A percentile compares a stretch with the other conserved stretches of the same genome.
Evolutionary conservation across 2,113 vertebrate genomes (phyloP).

Genomic region (Meleagris gallopavo): DNA sequence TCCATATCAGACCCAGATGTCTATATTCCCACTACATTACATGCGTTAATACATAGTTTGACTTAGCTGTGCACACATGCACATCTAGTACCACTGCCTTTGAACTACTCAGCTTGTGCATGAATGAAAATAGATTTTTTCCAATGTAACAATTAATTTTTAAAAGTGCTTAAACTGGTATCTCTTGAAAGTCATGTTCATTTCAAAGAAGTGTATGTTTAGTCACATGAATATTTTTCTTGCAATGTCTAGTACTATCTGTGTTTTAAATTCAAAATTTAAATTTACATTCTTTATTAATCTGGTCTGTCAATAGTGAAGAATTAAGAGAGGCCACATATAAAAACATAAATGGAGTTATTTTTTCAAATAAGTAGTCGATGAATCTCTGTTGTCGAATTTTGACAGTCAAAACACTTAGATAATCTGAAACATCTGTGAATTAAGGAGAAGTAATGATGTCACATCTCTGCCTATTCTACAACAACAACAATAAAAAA

Average conservation of each 20-base stretch:
- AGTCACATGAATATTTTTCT: neutral
- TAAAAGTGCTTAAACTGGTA: neutral
- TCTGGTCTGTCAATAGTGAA: neutral
- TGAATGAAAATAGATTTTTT: neutral
- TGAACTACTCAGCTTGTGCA: neutral
- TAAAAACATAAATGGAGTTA: neutral
- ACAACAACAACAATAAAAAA: neutral
- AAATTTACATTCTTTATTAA: neutral
- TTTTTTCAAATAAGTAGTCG: neutral
- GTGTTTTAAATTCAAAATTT: neutral
- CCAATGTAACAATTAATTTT: neutral
- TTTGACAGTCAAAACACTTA: neutral
- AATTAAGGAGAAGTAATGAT: conserved; percentile 6
- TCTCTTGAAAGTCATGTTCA: neutral
- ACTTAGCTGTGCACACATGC: neutral
- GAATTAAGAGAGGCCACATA: neutral
- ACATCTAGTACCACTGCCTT: neutral
- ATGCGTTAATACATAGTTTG: neutral
- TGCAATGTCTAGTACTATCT: neutral
- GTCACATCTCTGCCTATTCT: neutral
- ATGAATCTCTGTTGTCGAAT: neutral
- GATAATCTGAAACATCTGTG: neutral
- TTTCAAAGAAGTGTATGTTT: neutral
- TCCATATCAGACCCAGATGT: neutral
- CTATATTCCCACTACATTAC: neutral